phyloP scores from a whole-genome alignment of 2,888 invertebrate species.

The Drosophila helvetica region DNA sequence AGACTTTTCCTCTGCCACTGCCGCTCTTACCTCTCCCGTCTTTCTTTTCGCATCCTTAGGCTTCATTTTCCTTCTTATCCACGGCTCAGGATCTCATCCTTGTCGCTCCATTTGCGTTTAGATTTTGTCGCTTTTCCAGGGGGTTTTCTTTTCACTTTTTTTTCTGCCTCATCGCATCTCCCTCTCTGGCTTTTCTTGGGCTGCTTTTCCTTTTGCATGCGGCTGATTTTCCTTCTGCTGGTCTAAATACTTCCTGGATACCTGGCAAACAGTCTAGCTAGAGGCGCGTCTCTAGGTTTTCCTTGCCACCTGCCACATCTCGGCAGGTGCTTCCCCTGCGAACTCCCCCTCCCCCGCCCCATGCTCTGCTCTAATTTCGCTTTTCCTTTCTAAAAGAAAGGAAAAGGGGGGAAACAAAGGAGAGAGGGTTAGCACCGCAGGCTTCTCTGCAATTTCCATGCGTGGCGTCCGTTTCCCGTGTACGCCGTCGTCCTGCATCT shows the following conservation, averaged over 20 bases:
- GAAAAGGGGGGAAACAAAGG: constrained; percentile 12
- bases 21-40: neutral
- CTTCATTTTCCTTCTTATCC: constrained; percentile 39
- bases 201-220: constrained; percentile 40
- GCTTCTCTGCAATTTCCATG: constrained; percentile 71
- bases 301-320: constrained; percentile 37
- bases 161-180: constrained; percentile 6
- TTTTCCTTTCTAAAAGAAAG: constrained; percentile 56
- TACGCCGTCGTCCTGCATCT: neutral
- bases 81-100: constrained; percentile 46
- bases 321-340: constrained; percentile 24
- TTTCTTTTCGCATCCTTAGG: constrained; percentile 16
- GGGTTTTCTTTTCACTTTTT: constrained; percentile 21
- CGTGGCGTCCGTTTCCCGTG: constrained; percentile 70
- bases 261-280: constrained; percentile 62
- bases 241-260: constrained; percentile 69
- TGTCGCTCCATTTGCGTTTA: constrained; percentile 71
- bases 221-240: constrained; percentile 43
- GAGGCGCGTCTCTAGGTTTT: neutral
- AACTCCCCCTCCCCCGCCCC: neutral
- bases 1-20: neutral
- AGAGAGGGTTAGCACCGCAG: constrained; percentile 58
- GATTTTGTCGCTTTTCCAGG: constrained; percentile 64
- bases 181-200: neutral
- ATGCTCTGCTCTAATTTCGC: constrained; percentile 69